These are phyloP conservation scores for Acrossocheilus wenchowensis DNA, from an alignment of 2,797 vertebrate genomes.

Conservation along the genomic window DNA sequence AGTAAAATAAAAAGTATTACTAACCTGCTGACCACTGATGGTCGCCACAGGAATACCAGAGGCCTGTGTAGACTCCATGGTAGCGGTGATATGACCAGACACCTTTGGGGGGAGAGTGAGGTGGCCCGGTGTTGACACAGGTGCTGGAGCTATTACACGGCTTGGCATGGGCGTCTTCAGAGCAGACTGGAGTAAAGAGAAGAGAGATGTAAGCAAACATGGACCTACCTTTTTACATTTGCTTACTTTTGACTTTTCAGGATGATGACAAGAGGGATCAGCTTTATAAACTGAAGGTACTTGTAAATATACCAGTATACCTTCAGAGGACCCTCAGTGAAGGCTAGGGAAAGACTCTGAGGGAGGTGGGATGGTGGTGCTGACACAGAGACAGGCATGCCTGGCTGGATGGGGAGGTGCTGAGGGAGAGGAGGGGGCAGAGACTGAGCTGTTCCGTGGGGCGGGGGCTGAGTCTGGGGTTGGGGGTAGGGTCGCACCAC, in stretches of 20 bases:
- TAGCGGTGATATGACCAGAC: conserved; percentile 90
- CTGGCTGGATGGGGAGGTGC: conserved; percentile 85
- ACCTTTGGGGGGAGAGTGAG: conserved; percentile 90
- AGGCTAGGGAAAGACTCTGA: conserved; percentile 87
- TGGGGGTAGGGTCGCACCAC: conserved; percentile 96
- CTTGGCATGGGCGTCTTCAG: conserved; percentile 93
- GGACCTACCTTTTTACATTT: background rate
- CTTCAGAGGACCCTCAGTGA: conserved; percentile 94
- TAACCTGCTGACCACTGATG: conserved; percentile 97
- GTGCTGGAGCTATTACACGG: conserved; percentile 96
- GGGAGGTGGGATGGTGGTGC: conserved; percentile 87
- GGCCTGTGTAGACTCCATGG: conserved; percentile 91
- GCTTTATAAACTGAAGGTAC: background rate
- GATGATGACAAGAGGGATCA: background rate
- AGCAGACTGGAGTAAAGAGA: conserved; percentile 80
- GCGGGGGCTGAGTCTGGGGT: conserved; percentile 70
- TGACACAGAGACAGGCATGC: conserved; percentile 85
- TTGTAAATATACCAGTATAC: conserved; percentile 69
- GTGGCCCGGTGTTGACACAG: conserved; percentile 84
- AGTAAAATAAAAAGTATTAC: conserved; percentile 23
- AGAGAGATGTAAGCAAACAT: background rate
- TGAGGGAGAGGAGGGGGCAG: conserved; percentile 81
- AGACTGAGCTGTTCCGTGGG: conserved; percentile 60
- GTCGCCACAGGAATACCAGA: conserved; percentile 94
- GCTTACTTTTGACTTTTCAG: background rate